Base-by-base conservation (phyloP, 2,797 vertebrate species). In the Dicrostonyx torquatus region DNA sequence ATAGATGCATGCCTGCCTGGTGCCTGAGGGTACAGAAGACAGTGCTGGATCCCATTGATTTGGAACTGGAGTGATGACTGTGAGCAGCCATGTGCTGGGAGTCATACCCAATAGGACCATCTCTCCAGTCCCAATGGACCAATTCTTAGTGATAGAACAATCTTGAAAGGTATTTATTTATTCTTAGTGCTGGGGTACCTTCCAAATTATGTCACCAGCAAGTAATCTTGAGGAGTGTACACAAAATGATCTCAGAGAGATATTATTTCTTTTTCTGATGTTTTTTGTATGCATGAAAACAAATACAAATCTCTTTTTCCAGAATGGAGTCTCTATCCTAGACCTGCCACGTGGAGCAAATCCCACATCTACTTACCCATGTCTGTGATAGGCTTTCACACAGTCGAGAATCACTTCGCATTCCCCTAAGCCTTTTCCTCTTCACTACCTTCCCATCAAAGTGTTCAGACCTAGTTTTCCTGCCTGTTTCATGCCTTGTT, bases 231-330 rank as follows among this genome's bases (percentile, higher is more conserved):
- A 88, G 22, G n/a, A 79, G 68, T 15, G 3, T 45, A 78, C 66
- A 87, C 82, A n/a, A 85, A 87, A 85, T 17, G 34, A 20, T 88
- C 78, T 66, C 53, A 94, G 80, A 68, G 45, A 77, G 24, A 50
- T 12, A 77, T 26, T 17, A 37, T 15, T 24, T 40, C 76, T 66
- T 89, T 77, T 89, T 8, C 20, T 22, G 20, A 15, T 40, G 48
- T 18, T 85, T 73, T 66, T 31, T 85, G 22, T 68, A 40, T 68
- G 73, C 66, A 60, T 62, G 77, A 85, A 88, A 95, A 80, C 53
- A 91, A 50, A 89, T 40, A 48, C 6, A 93, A 89, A 66, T 40
- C 55, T 89, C 26, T 60, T 95, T 93, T 86, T 91, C 37, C 26
- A 62, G 58, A 94, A 94, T 45, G n/a, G 88, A 87, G 84, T 48